Evolutionary conservation across 2,113 vertebrate genomes (phyloP).

Genomic region (Grammomys dolichurus): DNA sequence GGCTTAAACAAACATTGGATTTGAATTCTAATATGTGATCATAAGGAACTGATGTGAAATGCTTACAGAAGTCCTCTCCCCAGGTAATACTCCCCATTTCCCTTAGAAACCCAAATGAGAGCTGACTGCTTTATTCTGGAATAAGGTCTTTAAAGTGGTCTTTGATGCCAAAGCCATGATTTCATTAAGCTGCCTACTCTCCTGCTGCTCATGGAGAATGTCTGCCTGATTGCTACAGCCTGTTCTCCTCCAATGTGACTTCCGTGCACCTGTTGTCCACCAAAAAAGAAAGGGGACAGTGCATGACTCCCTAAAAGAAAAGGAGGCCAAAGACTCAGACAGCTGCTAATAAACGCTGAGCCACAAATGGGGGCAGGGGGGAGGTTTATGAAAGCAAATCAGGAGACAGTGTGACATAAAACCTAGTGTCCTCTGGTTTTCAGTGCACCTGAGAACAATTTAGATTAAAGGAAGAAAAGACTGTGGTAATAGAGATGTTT

Average conservation of each 20-base stretch:
- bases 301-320: not conserved
- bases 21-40: conserved; percentile 57
- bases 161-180: conserved; percentile 32
- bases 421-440: not conserved
- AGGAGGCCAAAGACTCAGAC: not conserved
- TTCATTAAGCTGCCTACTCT: not conserved
- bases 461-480: not conserved
- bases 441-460: not conserved
- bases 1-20: conserved; percentile 57
- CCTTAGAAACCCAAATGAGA: conserved; percentile 56
- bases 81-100: conserved; percentile 29
- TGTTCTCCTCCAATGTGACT: not conserved
- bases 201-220: not conserved
- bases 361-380: not conserved
- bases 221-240: not conserved
- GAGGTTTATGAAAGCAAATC: conserved; percentile 15
- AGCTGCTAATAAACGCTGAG: not conserved
- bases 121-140: not conserved
- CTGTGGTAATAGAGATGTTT: not conserved
- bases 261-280: conserved; percentile 42
- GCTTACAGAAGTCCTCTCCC: conserved; percentile 63
- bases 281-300: not conserved
- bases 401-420: not conserved
- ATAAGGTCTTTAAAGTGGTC: conserved; percentile 32
- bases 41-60: conserved; percentile 60